Evolutionary conservation across 2,888 invertebrate species (phyloP).

Genomic region (Polylopha cassiicola): DNA sequence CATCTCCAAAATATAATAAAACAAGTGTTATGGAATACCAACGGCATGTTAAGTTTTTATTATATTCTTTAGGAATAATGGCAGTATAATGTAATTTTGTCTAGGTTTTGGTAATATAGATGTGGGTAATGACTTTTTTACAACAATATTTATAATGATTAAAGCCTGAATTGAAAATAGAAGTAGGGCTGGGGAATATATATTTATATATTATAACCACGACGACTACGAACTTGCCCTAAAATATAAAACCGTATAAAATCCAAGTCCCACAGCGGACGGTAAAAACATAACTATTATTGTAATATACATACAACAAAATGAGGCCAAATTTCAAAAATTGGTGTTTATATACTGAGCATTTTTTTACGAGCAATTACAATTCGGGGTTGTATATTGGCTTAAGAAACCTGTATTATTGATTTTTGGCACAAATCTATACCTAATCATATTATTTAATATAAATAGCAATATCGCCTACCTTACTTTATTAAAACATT

Average conservation of each 20-base stretch:
- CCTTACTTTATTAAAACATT: conserved; percentile 16
- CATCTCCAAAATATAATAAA: too few relatives aligned
- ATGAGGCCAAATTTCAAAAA: conserved; percentile 29
- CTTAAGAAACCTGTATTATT: conserved; percentile 59
- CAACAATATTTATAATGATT: too few relatives aligned
- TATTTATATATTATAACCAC: too few relatives aligned
- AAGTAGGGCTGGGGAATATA: too few relatives aligned
- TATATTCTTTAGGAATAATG: too few relatives aligned
- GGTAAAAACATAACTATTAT: conserved; percentile 38
- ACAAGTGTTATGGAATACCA: too few relatives aligned
- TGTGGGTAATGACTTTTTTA: too few relatives aligned
- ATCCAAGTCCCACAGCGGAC: conserved; percentile 19
- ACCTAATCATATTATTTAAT: conserved; percentile 39
- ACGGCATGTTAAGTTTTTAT: too few relatives aligned
- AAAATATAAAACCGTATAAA: conserved; percentile 18
- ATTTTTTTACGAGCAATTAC: conserved; percentile 31
- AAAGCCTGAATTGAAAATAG: too few relatives aligned
- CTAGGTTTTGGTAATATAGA: too few relatives aligned
- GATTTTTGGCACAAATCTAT: conserved; percentile 61
- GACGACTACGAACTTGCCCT: too few relatives aligned
- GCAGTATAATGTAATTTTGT: too few relatives aligned
- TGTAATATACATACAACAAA: conserved; percentile 30
- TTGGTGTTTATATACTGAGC: conserved; percentile 51
- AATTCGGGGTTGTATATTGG: conserved; percentile 51
- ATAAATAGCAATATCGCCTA: conserved; percentile 28